Percentiles rank a stretch among this genome's conserved stretches.
These are phyloP conservation scores for Drosophila pseudotakahashii DNA, from an alignment of 2,888 invertebrate species.

Conservation along the genomic window DNA sequence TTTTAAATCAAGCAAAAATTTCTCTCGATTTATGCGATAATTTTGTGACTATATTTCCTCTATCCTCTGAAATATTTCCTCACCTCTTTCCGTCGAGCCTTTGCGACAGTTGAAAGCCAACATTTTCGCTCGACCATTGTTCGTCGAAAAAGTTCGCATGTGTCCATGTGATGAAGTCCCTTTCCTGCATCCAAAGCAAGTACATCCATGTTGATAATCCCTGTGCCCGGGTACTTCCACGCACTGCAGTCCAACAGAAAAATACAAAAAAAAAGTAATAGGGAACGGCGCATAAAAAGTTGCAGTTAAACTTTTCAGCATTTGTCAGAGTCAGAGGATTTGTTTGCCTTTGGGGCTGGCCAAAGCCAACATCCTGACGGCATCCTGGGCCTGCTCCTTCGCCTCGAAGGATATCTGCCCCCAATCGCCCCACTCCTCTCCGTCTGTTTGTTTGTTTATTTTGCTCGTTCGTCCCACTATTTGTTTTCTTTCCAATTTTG, in stretches of 20 bases:
- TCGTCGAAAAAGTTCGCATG: conserved; percentile 23
- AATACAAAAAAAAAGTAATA: not conserved
- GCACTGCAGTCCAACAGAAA: conserved; percentile 28
- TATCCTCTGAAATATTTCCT: conserved; percentile 3
- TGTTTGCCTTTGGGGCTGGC: conserved; percentile 70
- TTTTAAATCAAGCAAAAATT: no score
- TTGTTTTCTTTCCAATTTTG: conserved; percentile 79
- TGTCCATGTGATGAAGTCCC: conserved; percentile 15
- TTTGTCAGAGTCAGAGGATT: conserved; percentile 79
- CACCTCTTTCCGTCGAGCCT: conserved; percentile 7
- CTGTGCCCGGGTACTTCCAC: conserved; percentile 20
- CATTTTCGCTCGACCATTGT: conserved; percentile 31
- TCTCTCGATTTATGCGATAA: no score
- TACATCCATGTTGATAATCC: conserved; percentile 43
- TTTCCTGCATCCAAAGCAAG: conserved; percentile 2
- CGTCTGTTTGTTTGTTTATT: conserved; percentile 53
- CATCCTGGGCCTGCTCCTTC: conserved; percentile 32
- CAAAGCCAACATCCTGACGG: conserved; percentile 62
- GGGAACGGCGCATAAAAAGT: conserved; percentile 47
- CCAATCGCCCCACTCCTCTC: conserved; percentile 18
- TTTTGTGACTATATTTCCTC: no score
- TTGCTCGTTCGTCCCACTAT: conserved; percentile 64
- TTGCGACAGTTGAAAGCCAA: conserved; percentile 8
- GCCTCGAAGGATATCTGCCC: conserved; percentile 16
- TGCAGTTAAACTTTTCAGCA: conserved; percentile 75